Evolutionary conservation across 1,140 invertebrate genomes (phyloP).

Genomic region (Gonatopus flavifemur): DNA sequence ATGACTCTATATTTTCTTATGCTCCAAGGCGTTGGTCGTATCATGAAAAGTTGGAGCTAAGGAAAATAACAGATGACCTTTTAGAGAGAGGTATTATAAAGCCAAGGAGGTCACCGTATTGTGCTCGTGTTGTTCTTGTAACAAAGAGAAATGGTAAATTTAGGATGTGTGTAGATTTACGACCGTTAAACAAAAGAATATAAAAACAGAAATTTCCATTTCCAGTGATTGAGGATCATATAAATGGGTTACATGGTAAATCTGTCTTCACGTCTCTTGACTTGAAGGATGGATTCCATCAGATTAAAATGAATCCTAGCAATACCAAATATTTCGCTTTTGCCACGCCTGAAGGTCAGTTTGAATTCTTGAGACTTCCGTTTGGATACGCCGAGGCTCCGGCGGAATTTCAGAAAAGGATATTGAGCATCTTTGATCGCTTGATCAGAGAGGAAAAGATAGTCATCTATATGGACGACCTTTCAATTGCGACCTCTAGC

Average conservation of each 20-base stretch:
- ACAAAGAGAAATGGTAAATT: neutral
- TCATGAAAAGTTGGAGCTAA: neutral
- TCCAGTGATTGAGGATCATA: neutral
- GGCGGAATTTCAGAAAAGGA: neutral
- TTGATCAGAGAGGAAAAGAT: constrained; percentile 15
- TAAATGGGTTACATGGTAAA: neutral
- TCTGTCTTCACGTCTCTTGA: constrained; percentile 1
- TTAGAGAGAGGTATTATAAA: constrained; percentile 3
- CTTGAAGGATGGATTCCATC: constrained; percentile 10
- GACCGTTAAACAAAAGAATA: neutral
- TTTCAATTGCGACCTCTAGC: neutral
- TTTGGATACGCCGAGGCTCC: constrained; percentile 11
- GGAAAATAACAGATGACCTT: neutral
- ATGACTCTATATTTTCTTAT: constrained; percentile 1
- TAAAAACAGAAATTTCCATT: neutral
- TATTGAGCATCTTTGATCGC: neutral
- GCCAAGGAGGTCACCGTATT: neutral
- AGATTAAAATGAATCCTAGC: constrained; percentile 7
- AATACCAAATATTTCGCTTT: constrained; percentile 16
- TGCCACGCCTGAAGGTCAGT: constrained; percentile 19
- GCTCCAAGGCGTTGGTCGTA: neutral
- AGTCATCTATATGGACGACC: constrained; percentile 14
- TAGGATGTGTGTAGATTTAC: neutral
- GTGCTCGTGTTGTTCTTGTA: neutral
- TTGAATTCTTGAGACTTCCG: constrained; percentile 16